Conservation (phyloP, 2,113 vertebrate species). For the Anhinga anhinga region DNA sequence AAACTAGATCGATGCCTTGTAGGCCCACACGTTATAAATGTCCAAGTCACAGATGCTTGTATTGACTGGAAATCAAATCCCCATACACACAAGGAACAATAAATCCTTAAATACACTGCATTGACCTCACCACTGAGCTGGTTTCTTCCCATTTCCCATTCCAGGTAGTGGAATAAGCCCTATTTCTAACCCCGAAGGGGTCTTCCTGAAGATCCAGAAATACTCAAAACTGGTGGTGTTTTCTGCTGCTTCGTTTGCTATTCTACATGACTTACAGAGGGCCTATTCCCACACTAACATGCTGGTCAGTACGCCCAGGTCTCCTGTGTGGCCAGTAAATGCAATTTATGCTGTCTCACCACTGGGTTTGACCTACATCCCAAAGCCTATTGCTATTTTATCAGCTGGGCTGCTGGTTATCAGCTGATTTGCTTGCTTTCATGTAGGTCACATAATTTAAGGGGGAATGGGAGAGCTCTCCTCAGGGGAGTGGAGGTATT, state of each 20-base stretch:
- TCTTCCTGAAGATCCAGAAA: neutral
- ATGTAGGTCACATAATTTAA: neutral
- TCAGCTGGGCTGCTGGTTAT: neutral
- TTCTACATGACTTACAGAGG: neutral
- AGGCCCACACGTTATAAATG: neutral
- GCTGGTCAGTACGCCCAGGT: accelerated
- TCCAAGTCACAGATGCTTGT: neutral
- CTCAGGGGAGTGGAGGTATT: neutral
- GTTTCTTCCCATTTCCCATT: neutral
- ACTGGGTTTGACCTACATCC: neutral
- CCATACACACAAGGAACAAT: neutral
- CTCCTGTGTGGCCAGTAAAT: neutral
- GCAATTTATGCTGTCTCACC: neutral
- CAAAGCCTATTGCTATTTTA: neutral
- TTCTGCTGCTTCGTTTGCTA: neutral
- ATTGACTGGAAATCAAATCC: neutral
- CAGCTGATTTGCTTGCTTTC: neutral
- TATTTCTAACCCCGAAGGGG: neutral
- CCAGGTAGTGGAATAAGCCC: neutral
- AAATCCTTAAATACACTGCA: neutral
- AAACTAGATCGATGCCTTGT: neutral
- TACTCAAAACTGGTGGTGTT: neutral
- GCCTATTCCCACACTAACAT: neutral
- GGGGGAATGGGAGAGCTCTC: neutral
- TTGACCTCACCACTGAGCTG: neutral